phyloP scores from a whole-genome alignment of 1,140 invertebrate species.

The Sycophaga agraensis region DNA sequence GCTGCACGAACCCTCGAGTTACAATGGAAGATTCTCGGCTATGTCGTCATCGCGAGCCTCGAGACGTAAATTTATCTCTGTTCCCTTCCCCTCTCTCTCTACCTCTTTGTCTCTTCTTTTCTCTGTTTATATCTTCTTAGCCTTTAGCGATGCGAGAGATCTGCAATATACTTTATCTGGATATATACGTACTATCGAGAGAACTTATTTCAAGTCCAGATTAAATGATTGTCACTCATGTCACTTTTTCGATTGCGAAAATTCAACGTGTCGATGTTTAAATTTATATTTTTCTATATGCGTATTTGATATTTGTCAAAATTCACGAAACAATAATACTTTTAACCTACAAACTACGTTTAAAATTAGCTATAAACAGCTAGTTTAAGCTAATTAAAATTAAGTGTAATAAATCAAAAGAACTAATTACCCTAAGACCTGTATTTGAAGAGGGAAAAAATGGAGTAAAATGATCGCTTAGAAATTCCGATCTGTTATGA shows the following conservation, averaged over 20 bases:
- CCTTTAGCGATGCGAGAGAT: too few relatives aligned
- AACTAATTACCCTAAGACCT: not conserved
- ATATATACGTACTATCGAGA: not conserved
- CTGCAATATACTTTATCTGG: too few relatives aligned
- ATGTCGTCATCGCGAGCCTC: not conserved
- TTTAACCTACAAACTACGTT: not conserved
- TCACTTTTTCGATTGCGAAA: not conserved
- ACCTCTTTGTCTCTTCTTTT: slow-evolving; percentile 11
- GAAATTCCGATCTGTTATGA: not conserved
- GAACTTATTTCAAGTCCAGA: too few relatives aligned
- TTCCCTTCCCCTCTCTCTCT: slow-evolving; percentile 10
- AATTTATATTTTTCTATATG: too few relatives aligned
- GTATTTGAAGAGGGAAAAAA: not conserved
- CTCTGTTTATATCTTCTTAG: not conserved
- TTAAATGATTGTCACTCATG: not conserved
- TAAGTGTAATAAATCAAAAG: not conserved
- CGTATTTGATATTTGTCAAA: too few relatives aligned
- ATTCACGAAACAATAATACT: too few relatives aligned
- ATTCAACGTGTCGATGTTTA: too few relatives aligned
- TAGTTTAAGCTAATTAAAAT: not conserved
- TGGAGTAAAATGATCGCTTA: not conserved
- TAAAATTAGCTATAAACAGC: not conserved
- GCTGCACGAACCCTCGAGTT: not conserved
- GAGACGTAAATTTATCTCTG: slow-evolving; percentile 1
- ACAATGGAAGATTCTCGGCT: not conserved